Percentiles rank a stretch among this genome's conserved stretches.
These are phyloP conservation scores for Pangasius djambal DNA, from an alignment of 2,797 vertebrate genomes.

Conservation along the genomic window DNA sequence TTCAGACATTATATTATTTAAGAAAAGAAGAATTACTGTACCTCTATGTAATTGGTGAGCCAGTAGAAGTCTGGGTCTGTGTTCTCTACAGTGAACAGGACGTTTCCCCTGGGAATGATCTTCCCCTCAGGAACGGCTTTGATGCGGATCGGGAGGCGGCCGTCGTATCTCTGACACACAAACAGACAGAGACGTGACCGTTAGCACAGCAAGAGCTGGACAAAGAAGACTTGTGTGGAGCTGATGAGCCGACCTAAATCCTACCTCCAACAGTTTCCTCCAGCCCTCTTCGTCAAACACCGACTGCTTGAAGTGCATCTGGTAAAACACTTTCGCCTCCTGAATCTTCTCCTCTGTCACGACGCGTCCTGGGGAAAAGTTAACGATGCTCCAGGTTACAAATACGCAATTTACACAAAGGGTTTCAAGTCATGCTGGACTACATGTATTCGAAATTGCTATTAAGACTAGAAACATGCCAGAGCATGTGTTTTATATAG, in stretches of 20 bases:
- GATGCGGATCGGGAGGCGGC: conserved; percentile 77
- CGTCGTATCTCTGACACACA: conserved; percentile 73
- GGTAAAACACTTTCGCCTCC: conserved; percentile 78
- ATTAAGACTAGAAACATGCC: neutral
- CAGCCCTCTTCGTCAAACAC: conserved; percentile 80
- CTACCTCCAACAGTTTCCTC: conserved; percentile 77
- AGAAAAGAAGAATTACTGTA: conserved; percentile 51
- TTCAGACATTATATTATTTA: neutral
- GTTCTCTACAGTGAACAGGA: conserved; percentile 82
- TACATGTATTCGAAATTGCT: neutral
- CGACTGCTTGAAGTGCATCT: conserved; percentile 76
- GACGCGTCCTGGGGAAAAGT: conserved; percentile 67
- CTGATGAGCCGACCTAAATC: neutral
- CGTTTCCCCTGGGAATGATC: conserved; percentile 77
- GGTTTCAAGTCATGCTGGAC: neutral
- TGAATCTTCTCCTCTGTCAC: conserved; percentile 81
- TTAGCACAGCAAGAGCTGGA: neutral
- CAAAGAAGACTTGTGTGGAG: no score
- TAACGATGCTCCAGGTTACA: neutral
- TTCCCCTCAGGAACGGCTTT: conserved; percentile 79
- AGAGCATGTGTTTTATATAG: no score
- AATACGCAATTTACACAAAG: neutral
- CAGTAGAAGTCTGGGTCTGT: conserved; percentile 79
- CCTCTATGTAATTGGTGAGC: conserved; percentile 81
- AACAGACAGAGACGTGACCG: neutral